Evolutionary conservation across 2,888 invertebrate species (phyloP), one percentile per base, ranked within the genome.

Genomic region (Drosophila barbarae): DNA sequence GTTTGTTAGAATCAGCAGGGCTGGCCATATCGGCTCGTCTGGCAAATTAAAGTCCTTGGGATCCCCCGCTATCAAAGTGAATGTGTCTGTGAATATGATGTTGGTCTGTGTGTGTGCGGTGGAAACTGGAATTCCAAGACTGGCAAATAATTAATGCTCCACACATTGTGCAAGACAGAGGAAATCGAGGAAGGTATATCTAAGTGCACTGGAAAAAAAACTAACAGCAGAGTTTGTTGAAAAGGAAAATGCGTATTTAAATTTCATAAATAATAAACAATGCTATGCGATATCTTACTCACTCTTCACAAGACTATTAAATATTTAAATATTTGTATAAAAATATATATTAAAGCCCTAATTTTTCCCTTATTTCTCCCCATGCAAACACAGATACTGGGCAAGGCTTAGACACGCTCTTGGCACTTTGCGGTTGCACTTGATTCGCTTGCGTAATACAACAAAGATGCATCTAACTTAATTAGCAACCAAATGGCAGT

Each of bases 101-200:
- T 39, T 0, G 5, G 7, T 23, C 10, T 28, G 10, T 18, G 13
- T 30, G 30, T 30, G 30, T 44, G 44, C 51, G 51, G 54, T 56
- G 36, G 59, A 36, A 60, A 60, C 59, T 59, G 41, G 21, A 51
- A 63, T 63, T 63, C 36, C 42, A 34, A 49, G 21, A 46, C 47
- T 68, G 54, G 67, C 78, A 75, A 71, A 81, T 81, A 77, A 77
- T 77, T 77, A 77, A 77, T 77, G 73, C 57, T 64, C 63, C 71
- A 63, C 63, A 72, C 59, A 57, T 10, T 32, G 65, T 52, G 64
- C 30, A n/a, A 26, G 51, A 50, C 15, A 26, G 12, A n/a, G 34
- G 12, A 18, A 12, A 18, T 18, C 18, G 32, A 21, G 15, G 21
- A 13, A 1, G n/a, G 21, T 32, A 13, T 13, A 32, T 9, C 21